Base-by-base conservation (phyloP, 2,113 vertebrate species). In the Toxostoma redivivum region DNA sequence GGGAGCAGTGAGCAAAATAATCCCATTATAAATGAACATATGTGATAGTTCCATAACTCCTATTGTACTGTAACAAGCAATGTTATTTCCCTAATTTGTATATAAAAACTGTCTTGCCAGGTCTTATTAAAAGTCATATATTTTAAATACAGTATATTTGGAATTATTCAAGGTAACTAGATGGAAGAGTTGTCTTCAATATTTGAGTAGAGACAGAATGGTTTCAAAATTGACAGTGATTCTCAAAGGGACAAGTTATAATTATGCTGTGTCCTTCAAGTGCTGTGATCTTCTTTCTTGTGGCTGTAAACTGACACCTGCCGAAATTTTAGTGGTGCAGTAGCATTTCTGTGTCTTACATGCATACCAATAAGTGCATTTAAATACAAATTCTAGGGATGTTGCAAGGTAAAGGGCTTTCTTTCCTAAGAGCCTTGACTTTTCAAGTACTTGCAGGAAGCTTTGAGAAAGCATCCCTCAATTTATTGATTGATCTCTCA, bases 341-440 rank as follows among this genome's bases (percentile, higher is more conserved):
- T 54, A 92, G 17, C 30, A n/a, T 93, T 84, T 81, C 60, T 64
- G 5, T 76, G 84, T 90, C 94, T 88, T 73, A 19, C 5, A 12
- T 83, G 44, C 72, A 92, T 84, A 76, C 15, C 27, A 40, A 57
- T 86, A n/a, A 86, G 24, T 66, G 10, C 65, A 94, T 91, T 92
- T 90, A 89, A 95, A 65, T n/a, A 67, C n/a, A 82, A 86, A 88
- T 66, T 35, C 33, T 56, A 40, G 23, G 23, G 38, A 47, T 71
- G 31, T 94, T 74, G 61, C 65, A 85, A 88, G 28, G 54, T 64
- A 85, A 94, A 88, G 42, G 82, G 17, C 44, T 24, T 64, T 95
- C 94, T 88, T 86, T 83, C 70, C 91, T 91, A 86, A 79, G 70
- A 65, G 65, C 22, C 91, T 92, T 79, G 84, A 77, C 84, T 96